A percentile compares a stretch with the other conserved stretches of the same genome.
These are phyloP conservation scores for Apus apus DNA, from an alignment of 2,113 vertebrate species.

Conservation along the genomic window DNA sequence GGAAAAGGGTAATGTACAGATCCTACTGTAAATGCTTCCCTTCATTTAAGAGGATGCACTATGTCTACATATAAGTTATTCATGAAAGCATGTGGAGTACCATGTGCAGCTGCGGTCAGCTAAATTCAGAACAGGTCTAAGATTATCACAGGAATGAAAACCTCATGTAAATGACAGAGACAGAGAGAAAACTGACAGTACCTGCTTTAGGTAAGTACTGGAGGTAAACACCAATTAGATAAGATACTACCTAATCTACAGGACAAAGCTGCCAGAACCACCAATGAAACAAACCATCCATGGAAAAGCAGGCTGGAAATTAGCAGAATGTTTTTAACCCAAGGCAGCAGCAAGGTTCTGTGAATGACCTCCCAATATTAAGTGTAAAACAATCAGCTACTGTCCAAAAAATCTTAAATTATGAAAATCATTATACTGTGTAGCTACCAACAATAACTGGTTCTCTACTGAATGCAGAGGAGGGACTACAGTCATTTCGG, in stretches of 20 bases:
- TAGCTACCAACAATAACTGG: constrained; percentile 39
- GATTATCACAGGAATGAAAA: not conserved
- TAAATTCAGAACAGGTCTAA: not conserved
- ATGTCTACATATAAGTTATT: not conserved
- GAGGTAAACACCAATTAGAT: constrained; percentile 3
- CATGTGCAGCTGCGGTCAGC: not conserved
- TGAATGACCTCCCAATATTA: not conserved
- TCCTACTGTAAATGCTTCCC: not conserved
- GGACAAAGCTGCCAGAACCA: constrained; percentile 2
- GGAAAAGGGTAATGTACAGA: not conserved
- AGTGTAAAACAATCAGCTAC: constrained; percentile 29
- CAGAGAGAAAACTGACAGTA: not conserved
- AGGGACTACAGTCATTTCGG: constrained; percentile 48
- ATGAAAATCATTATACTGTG: constrained; percentile 32
- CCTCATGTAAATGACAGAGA: not conserved
- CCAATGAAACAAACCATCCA: not conserved
- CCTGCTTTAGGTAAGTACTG: not conserved
- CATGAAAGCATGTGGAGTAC: not conserved
- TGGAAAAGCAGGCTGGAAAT: not conserved
- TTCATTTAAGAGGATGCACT: not conserved
- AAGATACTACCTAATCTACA: not conserved
- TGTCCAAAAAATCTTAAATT: constrained; percentile 18
- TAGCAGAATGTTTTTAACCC: not conserved
- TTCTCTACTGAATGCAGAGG: constrained; percentile 31
- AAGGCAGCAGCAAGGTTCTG: not conserved